Evolutionary conservation across 2,113 vertebrate genomes (phyloP), one percentile per base, ranked within the genome.

Genomic region (Pygoscelis adeliae): DNA sequence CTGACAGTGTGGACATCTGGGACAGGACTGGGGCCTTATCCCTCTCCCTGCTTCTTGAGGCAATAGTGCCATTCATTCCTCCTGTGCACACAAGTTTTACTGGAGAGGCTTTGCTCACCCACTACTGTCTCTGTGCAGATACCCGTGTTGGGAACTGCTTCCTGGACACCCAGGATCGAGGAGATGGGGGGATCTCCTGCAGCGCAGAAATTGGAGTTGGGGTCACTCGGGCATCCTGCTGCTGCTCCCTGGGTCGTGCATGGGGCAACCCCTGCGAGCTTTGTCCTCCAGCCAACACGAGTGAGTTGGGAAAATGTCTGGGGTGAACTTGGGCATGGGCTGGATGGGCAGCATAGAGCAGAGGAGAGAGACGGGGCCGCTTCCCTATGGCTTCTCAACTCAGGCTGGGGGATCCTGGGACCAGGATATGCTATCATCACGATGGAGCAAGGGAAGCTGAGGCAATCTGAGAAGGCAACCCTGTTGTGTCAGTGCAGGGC

Each of bases 191-290:
- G 10, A 98, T 99, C 83, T 99, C 99, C 56, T 99, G 99, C 98
- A 99, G 98, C 0, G 98, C 98, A 0, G 99, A 99, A 97, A 99
- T 99, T 0, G 99, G 99, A 8, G 99, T 99, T 9, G 99, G 99
- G 0, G 98, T 99, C 96, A 98, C 99, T 15, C 84, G 99, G 7
- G 99, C 99, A 0, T 99, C 99, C 52, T 99, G 99, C 95, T 99
- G 99, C 96, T 99, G 99, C 96, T 99, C 99, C 0, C 95, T 99
- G 92, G 99, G 99, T 49, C 98, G 96, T 26, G 99, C 99, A 3
- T 99, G 99, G 99, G 99, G 99, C 47, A 99, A 99, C 91, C 99
- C 99, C 42, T 99, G 99, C 12, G 99, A 99, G 98, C 98, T 99
- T 5, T 99, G 99, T 80, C 99, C 99, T 0, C 80, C 95, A 2